Conservation (phyloP, 1,140 invertebrate species). For the Dolichoris vasculosae region DNA sequence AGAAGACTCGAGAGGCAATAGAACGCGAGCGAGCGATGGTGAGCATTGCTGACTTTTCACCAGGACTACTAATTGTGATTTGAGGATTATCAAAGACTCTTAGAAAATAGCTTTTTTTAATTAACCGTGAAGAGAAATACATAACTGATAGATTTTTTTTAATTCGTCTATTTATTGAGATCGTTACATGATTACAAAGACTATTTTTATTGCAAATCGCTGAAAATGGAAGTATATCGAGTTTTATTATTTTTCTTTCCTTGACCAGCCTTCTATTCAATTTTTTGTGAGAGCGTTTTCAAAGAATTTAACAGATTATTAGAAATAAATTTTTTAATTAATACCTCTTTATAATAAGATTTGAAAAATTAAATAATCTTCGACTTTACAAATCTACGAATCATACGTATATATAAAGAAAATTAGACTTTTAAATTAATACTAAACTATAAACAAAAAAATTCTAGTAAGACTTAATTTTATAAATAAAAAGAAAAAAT, state of each 20-base stretch:
- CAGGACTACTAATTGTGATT: neutral
- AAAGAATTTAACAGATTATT: too few relatives aligned
- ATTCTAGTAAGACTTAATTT: too few relatives aligned
- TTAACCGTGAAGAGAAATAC: neutral
- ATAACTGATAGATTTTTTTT: neutral
- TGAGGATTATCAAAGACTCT: neutral
- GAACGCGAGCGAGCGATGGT: neutral
- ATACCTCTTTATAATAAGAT: too few relatives aligned
- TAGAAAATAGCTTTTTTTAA: neutral
- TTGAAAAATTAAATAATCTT: too few relatives aligned
- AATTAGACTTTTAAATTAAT: too few relatives aligned
- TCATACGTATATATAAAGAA: too few relatives aligned
- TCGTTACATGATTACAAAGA: neutral
- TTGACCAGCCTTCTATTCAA: too few relatives aligned
- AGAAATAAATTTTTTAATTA: too few relatives aligned
- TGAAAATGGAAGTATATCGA: neutral
- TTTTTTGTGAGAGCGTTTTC: too few relatives aligned
- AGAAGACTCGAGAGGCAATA: neutral
- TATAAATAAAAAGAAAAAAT: too few relatives aligned
- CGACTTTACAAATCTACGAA: too few relatives aligned
- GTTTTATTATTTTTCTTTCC: neutral
- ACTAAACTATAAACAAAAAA: too few relatives aligned
- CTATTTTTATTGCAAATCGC: neutral
- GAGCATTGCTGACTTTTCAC: neutral
- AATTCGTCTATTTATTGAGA: neutral